These are phyloP conservation scores for Brachymystax lenok DNA, from an alignment of 2,797 vertebrate genomes.

Conservation along the genomic window DNA sequence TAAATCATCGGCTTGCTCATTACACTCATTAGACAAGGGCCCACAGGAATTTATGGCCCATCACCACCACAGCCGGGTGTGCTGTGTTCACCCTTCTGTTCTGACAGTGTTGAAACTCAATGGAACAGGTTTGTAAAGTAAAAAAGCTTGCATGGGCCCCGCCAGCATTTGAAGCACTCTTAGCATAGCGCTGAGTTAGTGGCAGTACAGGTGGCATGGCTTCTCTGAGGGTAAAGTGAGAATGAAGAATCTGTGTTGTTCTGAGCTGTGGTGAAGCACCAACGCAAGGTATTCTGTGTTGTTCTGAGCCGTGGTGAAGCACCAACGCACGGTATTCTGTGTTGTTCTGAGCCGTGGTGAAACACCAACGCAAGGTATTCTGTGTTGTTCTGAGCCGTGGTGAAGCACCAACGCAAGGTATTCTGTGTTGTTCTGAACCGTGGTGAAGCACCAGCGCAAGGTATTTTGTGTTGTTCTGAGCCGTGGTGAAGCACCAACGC, in stretches of 20 bases:
- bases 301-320: constrained; percentile 33
- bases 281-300: constrained; percentile 33
- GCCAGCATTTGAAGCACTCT: too few species aligned
- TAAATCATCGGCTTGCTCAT: constrained; percentile 43
- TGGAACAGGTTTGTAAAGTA: constrained; percentile 4
- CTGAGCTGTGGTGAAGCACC: constrained; percentile 19
- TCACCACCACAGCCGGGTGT: constrained; percentile 12
- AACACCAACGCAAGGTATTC: too few species aligned
- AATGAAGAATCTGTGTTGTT: not conserved
- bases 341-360: constrained; percentile 1
- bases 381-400: not conserved
- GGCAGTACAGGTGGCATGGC: too few species aligned
- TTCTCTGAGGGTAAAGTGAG: not conserved
- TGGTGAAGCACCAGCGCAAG: not conserved
- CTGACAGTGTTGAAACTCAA: constrained; percentile 2
- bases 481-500: constrained; percentile 31
- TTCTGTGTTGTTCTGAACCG: constrained; percentile 48
- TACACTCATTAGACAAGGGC: constrained; percentile 17
- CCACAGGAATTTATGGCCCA: constrained; percentile 21
- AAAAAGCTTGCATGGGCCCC: not conserved
- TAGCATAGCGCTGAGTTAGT: not conserved
- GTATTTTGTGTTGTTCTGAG: constrained; percentile 18
- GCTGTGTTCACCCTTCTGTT: not conserved
- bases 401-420: constrained; percentile 41
- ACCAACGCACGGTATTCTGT: constrained; percentile 25